Base-by-base conservation (phyloP, 64 coral and sea anemone species). In the Porites australiensis region DNA sequence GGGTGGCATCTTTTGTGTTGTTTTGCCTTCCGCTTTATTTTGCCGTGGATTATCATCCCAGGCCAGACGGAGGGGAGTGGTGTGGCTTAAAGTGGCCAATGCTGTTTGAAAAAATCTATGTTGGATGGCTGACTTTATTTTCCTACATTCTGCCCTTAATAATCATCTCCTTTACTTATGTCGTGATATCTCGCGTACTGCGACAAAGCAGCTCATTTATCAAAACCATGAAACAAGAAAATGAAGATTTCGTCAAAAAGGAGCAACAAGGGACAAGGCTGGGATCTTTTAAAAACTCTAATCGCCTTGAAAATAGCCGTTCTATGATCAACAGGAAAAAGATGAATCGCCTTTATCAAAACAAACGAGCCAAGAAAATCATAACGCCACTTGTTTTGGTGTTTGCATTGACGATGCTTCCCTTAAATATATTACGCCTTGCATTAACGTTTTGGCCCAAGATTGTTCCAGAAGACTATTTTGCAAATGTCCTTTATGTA, bases 351-450 rank as follows among this genome's bases (percentile, higher is more conserved):
- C 22, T 90, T 1, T 68, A 51, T 46, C 75, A 90, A 47, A 90
- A 90, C 77, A 90, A 82, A 66, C 61, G 77, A 5, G 88, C 88
- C 54, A 51, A 47, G 48, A 90, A 90, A 14, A 79, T 90, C 8
- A 11, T 90, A 1, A 90, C 88, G 0, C 88, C 88, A 3, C 61
- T 90, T 3, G 76, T 82, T 0, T 8, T 90, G 63, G 88, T 90
- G 58, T 90, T 90, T 12, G 77, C 77, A 2, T 72, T 90, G 14
- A 90, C 88, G 13, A 90, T 90, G 88, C 51, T 90, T 19, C 88
- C 88, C 12, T 44, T 90, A 6, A 90, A 82, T 47, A 67, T 65
- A 12, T 48, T 73, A n/a, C 70, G 88, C 20, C 50, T 90, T 2
- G 22, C 79, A 1, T 13, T 66, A 0, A 19, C 50, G 13, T 27